Base-by-base conservation (phyloP, 2,888 invertebrate genomes). In the Diachrysia chrysitis region DNA sequence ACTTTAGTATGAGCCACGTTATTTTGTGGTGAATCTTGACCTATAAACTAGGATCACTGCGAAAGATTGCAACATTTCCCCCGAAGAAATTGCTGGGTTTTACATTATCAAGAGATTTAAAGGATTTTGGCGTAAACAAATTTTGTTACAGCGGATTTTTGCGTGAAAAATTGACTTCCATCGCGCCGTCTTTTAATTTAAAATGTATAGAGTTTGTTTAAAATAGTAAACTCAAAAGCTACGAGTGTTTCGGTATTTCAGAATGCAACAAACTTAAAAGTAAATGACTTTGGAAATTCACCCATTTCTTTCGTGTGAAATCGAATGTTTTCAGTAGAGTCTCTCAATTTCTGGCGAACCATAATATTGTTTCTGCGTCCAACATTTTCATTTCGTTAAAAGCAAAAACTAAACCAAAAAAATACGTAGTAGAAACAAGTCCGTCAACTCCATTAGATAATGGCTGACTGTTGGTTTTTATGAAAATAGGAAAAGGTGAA, bases 21-120 rank as follows among this genome's bases (percentile, higher is more conserved):
- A 71, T 78, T 78, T 78, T 48, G 69, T 64, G 75, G 69, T 75
- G 79, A 78, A 58, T 60, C 64, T 77, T 70, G 73, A 67, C 73
- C 73, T 78, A 75, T 68, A 76, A 74, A 82, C 57, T 65, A 37
- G 66, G 81, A 79, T 78, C 71, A 79, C 69, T 32, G 37, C 67
- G 51, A 69, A 79, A 77, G 63, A 77, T 73, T 77, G 81, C 61
- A 79, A 73, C 71, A 70, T 69, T 69, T 32, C 12, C 60, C 69
- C 58, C 19, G 70, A 70, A 62, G 62, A 65, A 82, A 66, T 71
- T 35, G 58, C 32, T 25, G 64, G 71, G 66, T 81, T 77, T 70
- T 71, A 70, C 63, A 79, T 70, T 71, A 75, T 70, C 51, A 75
- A 82, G 58, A 73, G 81, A 71, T 73, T 79, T 70, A 70, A 55